Percentiles rank a stretch among this genome's conserved stretches.
Evolutionary conservation across 2,113 vertebrate species (phyloP).

Genomic region (Gobiocypris rarus): DNA sequence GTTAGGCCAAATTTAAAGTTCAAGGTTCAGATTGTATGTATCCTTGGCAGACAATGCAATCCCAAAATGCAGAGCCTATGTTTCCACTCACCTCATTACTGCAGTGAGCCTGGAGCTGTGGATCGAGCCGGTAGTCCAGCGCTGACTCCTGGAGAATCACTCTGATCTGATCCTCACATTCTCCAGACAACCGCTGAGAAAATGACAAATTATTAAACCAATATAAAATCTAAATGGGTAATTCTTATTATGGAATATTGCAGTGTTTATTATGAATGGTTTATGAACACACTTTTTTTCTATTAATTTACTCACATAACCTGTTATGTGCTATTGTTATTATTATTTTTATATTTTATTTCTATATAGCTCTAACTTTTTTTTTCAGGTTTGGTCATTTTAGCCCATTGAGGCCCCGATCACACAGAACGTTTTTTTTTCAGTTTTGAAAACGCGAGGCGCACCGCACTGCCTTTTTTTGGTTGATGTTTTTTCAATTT

Average conservation of each 20-base stretch:
- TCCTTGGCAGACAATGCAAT: not conserved
- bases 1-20: not conserved
- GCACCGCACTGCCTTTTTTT: no score
- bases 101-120: conserved; percentile 88
- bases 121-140: conserved; percentile 88
- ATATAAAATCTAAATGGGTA: no score
- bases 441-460: no score
- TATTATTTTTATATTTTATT: no score
- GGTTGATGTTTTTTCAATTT: no score
- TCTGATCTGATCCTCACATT: conserved; percentile 90
- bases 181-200: conserved; percentile 83
- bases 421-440: no score
- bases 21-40: not conserved
- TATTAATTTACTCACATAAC: not conserved
- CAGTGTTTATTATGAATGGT: no score
- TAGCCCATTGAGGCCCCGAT: no score
- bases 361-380: no score
- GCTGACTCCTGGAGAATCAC: conserved; percentile 90
- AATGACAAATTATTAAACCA: not conserved
- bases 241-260: no score
- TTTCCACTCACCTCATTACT: conserved; percentile 81
- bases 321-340: not conserved
- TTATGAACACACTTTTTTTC: not conserved
- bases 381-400: no score
- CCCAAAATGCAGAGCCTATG: not conserved